A percentile compares a stretch with the other conserved stretches of the same genome.
Conservation (phyloP, 2,888 invertebrate genomes). For the Heliconius ethilla region DNA sequence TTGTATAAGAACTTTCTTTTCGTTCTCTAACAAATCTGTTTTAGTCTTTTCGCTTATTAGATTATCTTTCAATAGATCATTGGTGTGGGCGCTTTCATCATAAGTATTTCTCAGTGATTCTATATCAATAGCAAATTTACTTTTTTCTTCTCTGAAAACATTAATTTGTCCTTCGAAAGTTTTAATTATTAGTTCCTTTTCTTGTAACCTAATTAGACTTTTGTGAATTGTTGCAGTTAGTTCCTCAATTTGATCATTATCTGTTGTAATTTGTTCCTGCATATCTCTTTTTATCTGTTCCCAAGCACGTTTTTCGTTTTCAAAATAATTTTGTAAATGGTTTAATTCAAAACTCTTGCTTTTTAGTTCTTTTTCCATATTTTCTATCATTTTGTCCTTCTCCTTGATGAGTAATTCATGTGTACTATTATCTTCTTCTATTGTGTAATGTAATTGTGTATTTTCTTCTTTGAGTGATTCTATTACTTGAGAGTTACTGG, state of each 20-base stretch:
- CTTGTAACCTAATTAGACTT: conserved; percentile 43
- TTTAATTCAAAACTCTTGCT: conserved; percentile 49
- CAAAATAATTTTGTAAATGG: conserved; percentile 52
- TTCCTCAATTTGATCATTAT: conserved; percentile 50
- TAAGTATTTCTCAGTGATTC: conserved; percentile 36
- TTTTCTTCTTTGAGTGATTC: conserved; percentile 57
- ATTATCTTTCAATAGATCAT: conserved; percentile 37
- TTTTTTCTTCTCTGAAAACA: conserved; percentile 36
- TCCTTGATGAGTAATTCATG: conserved; percentile 57
- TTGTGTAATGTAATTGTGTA: conserved; percentile 56
- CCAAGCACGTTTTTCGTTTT: conserved; percentile 52
- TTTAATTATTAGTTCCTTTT: conserved; percentile 40
- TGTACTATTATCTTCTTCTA: conserved; percentile 58
- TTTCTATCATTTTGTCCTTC: conserved; percentile 57
- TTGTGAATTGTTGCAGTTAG: conserved; percentile 42
- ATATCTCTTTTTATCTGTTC: conserved; percentile 54
- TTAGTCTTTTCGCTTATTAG: conserved; percentile 38
- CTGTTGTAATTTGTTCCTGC: conserved; percentile 49
- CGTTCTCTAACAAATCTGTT: conserved; percentile 46
- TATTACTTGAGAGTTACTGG: conserved; percentile 50
- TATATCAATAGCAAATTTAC: conserved; percentile 34
- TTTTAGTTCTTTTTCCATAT: conserved; percentile 55
- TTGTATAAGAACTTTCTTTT: conserved; percentile 46
- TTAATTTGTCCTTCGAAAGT: conserved; percentile 32
- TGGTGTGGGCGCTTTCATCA: conserved; percentile 41